phyloP scores from a whole-genome alignment of 2,113 vertebrate genomes.

The Rhabdornis inornatus region DNA sequence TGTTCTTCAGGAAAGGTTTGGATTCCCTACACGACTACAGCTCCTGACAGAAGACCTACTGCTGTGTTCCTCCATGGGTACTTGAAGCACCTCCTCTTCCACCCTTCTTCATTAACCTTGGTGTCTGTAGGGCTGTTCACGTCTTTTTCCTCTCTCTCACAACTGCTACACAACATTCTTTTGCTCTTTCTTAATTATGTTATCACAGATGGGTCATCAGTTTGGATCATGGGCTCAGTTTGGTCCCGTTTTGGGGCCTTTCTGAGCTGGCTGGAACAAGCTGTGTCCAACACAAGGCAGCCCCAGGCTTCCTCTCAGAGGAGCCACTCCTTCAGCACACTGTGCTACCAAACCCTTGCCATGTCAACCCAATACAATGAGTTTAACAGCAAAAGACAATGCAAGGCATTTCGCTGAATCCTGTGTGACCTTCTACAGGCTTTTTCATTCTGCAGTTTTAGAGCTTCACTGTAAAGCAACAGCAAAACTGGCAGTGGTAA shows the following conservation, averaged over 20 bases:
- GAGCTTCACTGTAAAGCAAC: background rate
- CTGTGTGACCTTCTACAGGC: background rate
- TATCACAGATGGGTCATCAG: background rate
- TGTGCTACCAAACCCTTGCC: background rate
- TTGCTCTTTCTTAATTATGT: background rate
- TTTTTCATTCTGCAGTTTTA: background rate
- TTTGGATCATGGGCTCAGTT: background rate
- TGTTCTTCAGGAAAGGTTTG: background rate
- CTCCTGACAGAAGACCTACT: background rate
- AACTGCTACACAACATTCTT: background rate
- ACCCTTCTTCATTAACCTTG: background rate
- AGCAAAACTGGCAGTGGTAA: background rate
- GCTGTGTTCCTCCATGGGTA: background rate
- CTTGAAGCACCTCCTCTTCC: background rate
- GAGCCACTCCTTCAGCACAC: background rate
- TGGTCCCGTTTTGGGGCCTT: background rate
- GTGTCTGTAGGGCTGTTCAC: background rate
- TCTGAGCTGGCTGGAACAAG: background rate
- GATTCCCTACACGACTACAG: fast-evolving
- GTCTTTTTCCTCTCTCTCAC: background rate
- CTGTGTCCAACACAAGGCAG: background rate
- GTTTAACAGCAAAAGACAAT: background rate
- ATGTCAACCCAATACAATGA: background rate
- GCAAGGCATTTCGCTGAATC: background rate
- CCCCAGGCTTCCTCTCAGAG: background rate